A percentile compares a stretch with the other conserved stretches of the same genome.
phyloP scores from a whole-genome alignment of 2,888 invertebrate genomes.

The Caenorhabditis sp. region DNA sequence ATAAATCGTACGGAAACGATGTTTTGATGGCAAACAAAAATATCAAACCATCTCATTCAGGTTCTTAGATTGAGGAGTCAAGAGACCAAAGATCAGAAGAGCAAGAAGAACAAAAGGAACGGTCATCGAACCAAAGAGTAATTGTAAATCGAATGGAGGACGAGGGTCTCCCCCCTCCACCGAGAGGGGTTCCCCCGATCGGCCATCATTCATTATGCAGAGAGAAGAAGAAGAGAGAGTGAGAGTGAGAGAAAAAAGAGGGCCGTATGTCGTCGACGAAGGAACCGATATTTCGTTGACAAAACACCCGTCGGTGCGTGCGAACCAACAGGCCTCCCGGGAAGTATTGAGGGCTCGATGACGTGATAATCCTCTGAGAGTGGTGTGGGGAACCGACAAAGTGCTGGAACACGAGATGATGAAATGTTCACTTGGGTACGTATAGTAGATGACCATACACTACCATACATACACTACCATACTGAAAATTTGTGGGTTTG shows the following conservation, averaged over 20 bases:
- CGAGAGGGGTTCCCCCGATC: slow-evolving; percentile 47
- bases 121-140: slow-evolving; percentile 43
- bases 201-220: slow-evolving; percentile 62
- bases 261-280: slow-evolving; percentile 43
- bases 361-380: slow-evolving; percentile 6
- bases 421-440: too few relatives aligned
- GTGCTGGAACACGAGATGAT: too few relatives aligned
- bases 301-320: slow-evolving; percentile 46
- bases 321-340: slow-evolving; percentile 15
- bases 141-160: slow-evolving; percentile 52
- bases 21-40: slow-evolving; percentile 34
- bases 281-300: slow-evolving; percentile 66
- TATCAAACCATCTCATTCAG: slow-evolving; percentile 1
- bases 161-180: slow-evolving; percentile 18
- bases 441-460: too few relatives aligned
- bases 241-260: slow-evolving; percentile 4
- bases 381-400: not conserved
- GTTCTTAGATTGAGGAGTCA: not conserved
- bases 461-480: too few relatives aligned
- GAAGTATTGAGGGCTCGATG: slow-evolving; percentile 29
- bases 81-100: slow-evolving; percentile 53
- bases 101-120: slow-evolving; percentile 27
- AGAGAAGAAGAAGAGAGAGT: slow-evolving; percentile 4
- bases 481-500: too few relatives aligned
- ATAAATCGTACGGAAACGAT: slow-evolving; percentile 29